Evolutionary conservation across 2,797 vertebrate genomes (phyloP), one percentile per base, ranked within the genome.

Genomic region (Ctenopoma multispine): DNA sequence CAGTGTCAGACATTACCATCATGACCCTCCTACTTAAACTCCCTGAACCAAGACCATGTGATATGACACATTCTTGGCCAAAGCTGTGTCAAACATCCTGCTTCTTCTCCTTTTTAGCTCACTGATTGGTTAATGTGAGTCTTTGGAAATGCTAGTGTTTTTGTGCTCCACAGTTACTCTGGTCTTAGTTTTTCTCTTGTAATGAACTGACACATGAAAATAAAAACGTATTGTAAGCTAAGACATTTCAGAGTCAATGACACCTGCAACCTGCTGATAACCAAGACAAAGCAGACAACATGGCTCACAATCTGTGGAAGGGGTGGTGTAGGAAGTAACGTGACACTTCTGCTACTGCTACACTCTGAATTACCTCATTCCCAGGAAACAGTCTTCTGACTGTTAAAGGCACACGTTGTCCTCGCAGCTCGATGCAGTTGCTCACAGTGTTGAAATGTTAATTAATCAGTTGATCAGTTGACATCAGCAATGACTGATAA

Each of bases 1-100:
- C 81, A 70, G 77, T 81, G 73, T 84, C 76, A 67, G 78, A 72
- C 76, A 61, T 69, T 21, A 51, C 69, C 67, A 48, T 73, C 73
- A 31, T 20, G 12, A 54, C 50, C 64, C 65, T 57, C 65, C 44
- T 46, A 18, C 53, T 57, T 20, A 49, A 72, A 66, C 51, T 70
- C 69, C 63, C 64, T 46, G 60, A 70, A 63, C 63, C 58, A 18
- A 64, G 44, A 69, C 24, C 20, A 36, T 54, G 40, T 86, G 60
- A 81, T 62, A 23, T 21, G 20, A 63, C 23, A 20, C 56, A 41
- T 59, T 57, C 53, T 36, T 20, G 50, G 21, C 61, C 62, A 29
- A 31, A 40, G 65, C 61, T 80, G 82, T 76, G 68, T 69, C 61
- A 77, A 17, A 71, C 56, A 31, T 74, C 36, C 72, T 63, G 51